A percentile compares a stretch with the other conserved stretches of the same genome.
phyloP scores from a whole-genome alignment of 1,140 invertebrate species.

The Drosophila grimshawi region DNA sequence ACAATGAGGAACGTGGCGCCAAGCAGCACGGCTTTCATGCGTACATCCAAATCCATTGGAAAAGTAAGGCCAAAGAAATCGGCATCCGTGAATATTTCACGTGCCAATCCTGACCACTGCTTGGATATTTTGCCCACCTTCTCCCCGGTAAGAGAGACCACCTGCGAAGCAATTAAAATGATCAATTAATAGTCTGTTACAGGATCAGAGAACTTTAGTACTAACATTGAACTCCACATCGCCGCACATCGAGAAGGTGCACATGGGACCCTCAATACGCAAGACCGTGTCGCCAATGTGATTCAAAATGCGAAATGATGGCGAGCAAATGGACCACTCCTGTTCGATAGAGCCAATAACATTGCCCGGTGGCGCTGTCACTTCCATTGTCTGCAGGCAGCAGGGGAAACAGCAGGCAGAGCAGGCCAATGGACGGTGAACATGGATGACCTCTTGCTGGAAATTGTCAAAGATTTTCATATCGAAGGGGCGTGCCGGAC shows the following conservation, averaged over 20 bases:
- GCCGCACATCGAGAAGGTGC: slow-evolving; percentile 92
- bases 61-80: slow-evolving; percentile 93
- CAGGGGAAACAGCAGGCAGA: slow-evolving; percentile 92
- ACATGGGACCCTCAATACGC: slow-evolving; percentile 93
- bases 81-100: slow-evolving; percentile 90
- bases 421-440: slow-evolving; percentile 91
- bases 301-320: slow-evolving; percentile 92
- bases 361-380: slow-evolving; percentile 89
- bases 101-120: slow-evolving; percentile 89
- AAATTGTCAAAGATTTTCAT: slow-evolving; percentile 93
- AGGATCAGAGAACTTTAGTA: not conserved
- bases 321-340: slow-evolving; percentile 92
- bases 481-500: slow-evolving; percentile 91
- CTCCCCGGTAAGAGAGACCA: slow-evolving; percentile 88
- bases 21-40: slow-evolving; percentile 92
- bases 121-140: slow-evolving; percentile 91
- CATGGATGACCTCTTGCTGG: slow-evolving; percentile 91
- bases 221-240: slow-evolving; percentile 90
- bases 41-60: slow-evolving; percentile 92
- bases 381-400: slow-evolving; percentile 93
- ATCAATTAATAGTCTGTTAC: not conserved
- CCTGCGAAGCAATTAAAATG: slow-evolving; percentile 63
- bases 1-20: slow-evolving; percentile 91
- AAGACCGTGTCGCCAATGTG: slow-evolving; percentile 91
- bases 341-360: slow-evolving; percentile 92